Conservation (phyloP, 2,888 invertebrate species). For the Epinotia demarniana region DNA sequence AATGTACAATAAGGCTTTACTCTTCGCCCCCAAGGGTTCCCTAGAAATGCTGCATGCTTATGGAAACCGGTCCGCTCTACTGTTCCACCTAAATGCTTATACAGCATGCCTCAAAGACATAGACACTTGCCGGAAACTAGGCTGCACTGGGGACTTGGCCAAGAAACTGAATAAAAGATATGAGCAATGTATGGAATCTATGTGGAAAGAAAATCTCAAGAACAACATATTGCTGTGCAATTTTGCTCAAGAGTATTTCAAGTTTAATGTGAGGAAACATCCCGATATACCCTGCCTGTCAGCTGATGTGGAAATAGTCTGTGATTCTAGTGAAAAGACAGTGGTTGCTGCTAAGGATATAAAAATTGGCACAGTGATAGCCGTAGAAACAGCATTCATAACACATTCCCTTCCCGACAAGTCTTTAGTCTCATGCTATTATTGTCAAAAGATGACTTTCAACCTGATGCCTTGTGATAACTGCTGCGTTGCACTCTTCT, state of each 20-base stretch:
- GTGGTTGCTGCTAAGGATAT: constrained; percentile 41
- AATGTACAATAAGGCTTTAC: constrained; percentile 48
- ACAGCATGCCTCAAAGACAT: constrained; percentile 48
- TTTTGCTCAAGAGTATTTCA: constrained; percentile 31
- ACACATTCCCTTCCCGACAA: constrained; percentile 13
- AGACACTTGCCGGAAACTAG: constrained; percentile 42
- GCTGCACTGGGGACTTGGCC: constrained; percentile 42
- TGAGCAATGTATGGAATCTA: constrained; percentile 27
- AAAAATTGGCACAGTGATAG: constrained; percentile 31
- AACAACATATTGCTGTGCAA: constrained; percentile 4
- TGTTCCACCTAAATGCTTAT: constrained; percentile 38
- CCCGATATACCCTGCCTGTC: constrained; percentile 41
- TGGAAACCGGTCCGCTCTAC: constrained; percentile 48
- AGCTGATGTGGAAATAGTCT: constrained; percentile 23
- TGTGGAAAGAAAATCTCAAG: constrained; percentile 32
- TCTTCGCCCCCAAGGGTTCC: constrained; percentile 48
- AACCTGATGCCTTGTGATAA: constrained; percentile 47
- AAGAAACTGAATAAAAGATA: constrained; percentile 44
- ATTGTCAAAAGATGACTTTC: constrained; percentile 46
- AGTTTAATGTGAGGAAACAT: constrained; percentile 36
- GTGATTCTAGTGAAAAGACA: constrained; percentile 9
- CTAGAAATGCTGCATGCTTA: constrained; percentile 47
- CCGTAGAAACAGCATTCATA: constrained; percentile 40
- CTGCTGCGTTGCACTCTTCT: constrained; percentile 47
- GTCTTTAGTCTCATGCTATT: constrained; percentile 32